Percentiles rank a stretch among this genome's conserved stretches.
Evolutionary conservation across 1,140 invertebrate species (phyloP).

Genomic region (Zaprionus africanus): DNA sequence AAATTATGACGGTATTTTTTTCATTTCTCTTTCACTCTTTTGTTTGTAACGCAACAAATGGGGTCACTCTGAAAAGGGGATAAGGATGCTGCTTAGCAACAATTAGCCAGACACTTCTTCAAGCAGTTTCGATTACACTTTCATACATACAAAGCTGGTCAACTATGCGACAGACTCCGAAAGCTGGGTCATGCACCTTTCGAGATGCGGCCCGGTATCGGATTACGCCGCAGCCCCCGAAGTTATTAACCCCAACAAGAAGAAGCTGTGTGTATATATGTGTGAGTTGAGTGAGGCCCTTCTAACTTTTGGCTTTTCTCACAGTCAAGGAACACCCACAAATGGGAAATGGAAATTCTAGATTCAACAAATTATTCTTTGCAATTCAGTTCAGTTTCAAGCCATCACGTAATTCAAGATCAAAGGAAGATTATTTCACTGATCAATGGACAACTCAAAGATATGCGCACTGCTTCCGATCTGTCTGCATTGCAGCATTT

Average conservation of each 20-base stretch:
- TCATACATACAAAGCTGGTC: conserved; percentile 25
- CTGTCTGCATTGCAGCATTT: conserved; percentile 52
- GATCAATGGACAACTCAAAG: conserved; percentile 63
- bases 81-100: conserved; percentile 36
- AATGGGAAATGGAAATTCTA: conserved; percentile 14
- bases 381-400: not conserved
- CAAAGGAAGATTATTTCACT: conserved; percentile 74
- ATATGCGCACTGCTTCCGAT: conserved; percentile 73
- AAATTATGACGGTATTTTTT: not conserved
- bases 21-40: not conserved
- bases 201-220: conserved; percentile 21
- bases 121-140: conserved; percentile 61
- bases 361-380: not conserved
- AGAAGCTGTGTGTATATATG: not conserved
- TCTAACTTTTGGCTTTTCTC: not conserved
- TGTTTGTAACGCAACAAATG: not conserved
- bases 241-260: conserved; percentile 67
- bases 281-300: too few relatives aligned
- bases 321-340: conserved; percentile 26
- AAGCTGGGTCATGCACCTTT: conserved; percentile 69
- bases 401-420: conserved; percentile 61
- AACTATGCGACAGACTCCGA: conserved; percentile 27
- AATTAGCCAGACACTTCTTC: conserved; percentile 24
- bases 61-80: conserved; percentile 40
- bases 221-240: conserved; percentile 55